phyloP scores from a whole-genome alignment of 2,888 invertebrate species.

The Strigamia transsilvanica region DNA sequence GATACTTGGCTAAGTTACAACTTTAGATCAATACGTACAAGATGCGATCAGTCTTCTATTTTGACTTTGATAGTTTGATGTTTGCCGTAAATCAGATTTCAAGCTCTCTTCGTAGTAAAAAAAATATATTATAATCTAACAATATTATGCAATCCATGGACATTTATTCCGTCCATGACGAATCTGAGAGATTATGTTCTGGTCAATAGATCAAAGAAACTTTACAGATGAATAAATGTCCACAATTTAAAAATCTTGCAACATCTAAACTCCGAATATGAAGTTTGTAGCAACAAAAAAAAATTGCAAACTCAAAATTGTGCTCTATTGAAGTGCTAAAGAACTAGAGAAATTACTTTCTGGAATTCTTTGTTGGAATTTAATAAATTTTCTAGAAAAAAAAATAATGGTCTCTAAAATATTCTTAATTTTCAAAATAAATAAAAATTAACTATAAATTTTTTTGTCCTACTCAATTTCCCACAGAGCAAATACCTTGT shows the following conservation, averaged over 20 bases:
- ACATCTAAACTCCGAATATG: too few relatives aligned
- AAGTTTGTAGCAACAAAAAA: too few relatives aligned
- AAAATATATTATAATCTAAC: not conserved
- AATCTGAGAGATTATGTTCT: not conserved
- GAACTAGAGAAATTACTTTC: too few relatives aligned
- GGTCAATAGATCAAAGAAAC: slow-evolving; percentile 31
- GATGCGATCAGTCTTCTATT: not conserved
- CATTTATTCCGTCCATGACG: not conserved
- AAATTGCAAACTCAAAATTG: too few relatives aligned
- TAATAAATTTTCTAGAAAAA: too few relatives aligned
- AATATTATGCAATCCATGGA: not conserved
- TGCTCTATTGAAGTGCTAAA: too few relatives aligned
- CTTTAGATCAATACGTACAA: not conserved
- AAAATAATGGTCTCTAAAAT: too few relatives aligned
- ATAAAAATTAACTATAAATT: too few relatives aligned
- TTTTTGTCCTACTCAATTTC: too few relatives aligned
- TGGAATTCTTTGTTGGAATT: too few relatives aligned
- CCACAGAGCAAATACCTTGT: not conserved
- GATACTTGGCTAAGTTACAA: not conserved
- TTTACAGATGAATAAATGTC: not conserved
- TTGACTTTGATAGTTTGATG: not conserved
- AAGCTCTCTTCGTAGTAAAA: not conserved
- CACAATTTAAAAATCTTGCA: not conserved
- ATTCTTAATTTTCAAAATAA: too few relatives aligned
- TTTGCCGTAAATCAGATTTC: not conserved